Evolutionary conservation across 2,888 invertebrate species (phyloP).

Genomic region (Cryptocephalus moraei): DNA sequence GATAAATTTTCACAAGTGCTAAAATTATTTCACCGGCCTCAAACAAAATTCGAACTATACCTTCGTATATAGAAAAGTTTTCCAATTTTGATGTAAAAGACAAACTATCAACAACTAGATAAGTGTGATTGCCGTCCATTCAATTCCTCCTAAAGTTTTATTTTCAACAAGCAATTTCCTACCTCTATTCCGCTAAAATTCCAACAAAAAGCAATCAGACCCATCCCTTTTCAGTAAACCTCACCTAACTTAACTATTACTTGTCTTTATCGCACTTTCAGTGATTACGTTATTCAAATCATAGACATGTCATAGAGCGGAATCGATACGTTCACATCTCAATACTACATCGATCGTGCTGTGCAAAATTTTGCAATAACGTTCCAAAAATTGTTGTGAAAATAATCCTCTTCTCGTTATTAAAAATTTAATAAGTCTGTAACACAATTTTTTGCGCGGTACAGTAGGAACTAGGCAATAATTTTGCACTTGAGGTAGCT

Average conservation of each 20-base stretch:
- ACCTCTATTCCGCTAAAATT: constrained; percentile 13
- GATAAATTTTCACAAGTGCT: constrained; percentile 1
- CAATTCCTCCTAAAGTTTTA: constrained; percentile 9
- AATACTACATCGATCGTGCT: no score
- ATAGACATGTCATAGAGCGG: no score
- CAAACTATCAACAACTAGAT: constrained; percentile 15
- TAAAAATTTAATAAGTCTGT: no score
- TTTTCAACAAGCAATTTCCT: constrained; percentile 14
- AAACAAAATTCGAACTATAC: not conserved
- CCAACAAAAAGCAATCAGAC: constrained; percentile 15
- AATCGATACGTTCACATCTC: no score
- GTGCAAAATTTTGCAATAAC: no score
- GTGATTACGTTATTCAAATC: no score
- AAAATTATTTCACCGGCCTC: constrained; percentile 1
- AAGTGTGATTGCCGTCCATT: constrained; percentile 10
- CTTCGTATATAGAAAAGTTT: not conserved
- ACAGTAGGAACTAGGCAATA: no score
- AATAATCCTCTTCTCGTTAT: no score
- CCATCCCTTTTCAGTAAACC: constrained; percentile 4
- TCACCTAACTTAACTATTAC: constrained; percentile 11
- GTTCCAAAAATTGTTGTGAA: no score
- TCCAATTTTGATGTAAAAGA: constrained; percentile 12
- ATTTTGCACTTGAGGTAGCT: no score
- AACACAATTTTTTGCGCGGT: no score
- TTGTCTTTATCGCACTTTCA: constrained; percentile 9